Evolutionary conservation across 2,797 vertebrate species (phyloP), one percentile per base, ranked within the genome.

Genomic region (Apogon hyalosoma): DNA sequence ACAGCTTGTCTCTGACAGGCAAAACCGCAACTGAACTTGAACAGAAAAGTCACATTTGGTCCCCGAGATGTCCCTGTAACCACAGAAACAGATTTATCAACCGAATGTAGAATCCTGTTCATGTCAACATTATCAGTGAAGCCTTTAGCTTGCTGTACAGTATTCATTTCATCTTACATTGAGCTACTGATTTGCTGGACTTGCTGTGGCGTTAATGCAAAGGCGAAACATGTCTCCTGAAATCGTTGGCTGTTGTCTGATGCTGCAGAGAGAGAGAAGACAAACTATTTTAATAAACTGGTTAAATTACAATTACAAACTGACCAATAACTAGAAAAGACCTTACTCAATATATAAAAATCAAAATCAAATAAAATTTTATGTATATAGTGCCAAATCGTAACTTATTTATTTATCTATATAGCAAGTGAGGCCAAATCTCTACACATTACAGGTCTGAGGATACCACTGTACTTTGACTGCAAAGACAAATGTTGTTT

Each of bases 41-140:
- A 99, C 97, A 75, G 96, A 98, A 92, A 99, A 99, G 92, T 99
- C 98, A 87, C 97, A 99, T 93, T 98, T 99, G 96, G 96, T 97
- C 96, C 96, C 97, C 87, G 97, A 98, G 94, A 98, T 98, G 94
- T 99, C 98, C 98, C 98, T 99, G 64, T 53, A 89, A 79, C 72
- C 57, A 74, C 24, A 80, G 53, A 86, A 51, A 64, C 54, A 69
- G 31, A 70, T 47, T 15, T n/a, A 74, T 77, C 53, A 85, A 18
- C 18, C 15, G 28, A 40, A 49, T 21, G 45, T 2, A 53, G 39
- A 56, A 64, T 41, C 6, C 62, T 28, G 58, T 4, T n/a, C 43
- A 33, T 24, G 15, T 13, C 41, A 77, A 39, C 72, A 78, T 81
- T 54, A 79, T 63, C 80, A 31, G 74, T 18, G 2, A 38, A 3